phyloP scores from a whole-genome alignment of 30 jellyfish, hydroid and myxozoan genomes.

The Clytia hemisphaerica region DNA sequence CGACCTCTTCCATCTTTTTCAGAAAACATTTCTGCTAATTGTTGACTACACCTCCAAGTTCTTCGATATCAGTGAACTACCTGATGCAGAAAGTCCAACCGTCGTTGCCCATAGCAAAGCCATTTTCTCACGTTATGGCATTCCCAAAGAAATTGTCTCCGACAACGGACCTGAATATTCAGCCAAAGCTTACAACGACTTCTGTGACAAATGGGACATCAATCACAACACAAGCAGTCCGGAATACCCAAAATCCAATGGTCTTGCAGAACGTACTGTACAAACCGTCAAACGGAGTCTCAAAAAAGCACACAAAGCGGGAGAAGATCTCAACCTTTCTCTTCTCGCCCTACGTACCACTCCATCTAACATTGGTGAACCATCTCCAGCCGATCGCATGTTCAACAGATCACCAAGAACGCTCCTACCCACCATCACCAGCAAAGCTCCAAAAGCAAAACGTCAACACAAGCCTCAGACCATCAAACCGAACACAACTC shows the following conservation, averaged over 20 bases:
- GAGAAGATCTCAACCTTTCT: slow-evolving; percentile 27
- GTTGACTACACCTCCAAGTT: no score
- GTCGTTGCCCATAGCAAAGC: no score
- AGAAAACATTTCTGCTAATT: no score
- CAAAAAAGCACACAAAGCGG: slow-evolving; percentile 20
- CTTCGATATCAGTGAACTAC: no score
- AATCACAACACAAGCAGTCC: slow-evolving; percentile 36
- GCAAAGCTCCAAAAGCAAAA: no score
- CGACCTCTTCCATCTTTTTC: no score
- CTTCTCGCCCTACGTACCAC: slow-evolving; percentile 17
- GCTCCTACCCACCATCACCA: slow-evolving; percentile 34
- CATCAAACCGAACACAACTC: background rate
- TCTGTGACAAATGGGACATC: slow-evolving; percentile 28
- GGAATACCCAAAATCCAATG: slow-evolving; percentile 41
- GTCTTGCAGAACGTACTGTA: slow-evolving; percentile 51
- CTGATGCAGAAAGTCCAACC: no score
- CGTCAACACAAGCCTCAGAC: no score
- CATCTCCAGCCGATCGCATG: slow-evolving; percentile 39
- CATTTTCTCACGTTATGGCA: no score
- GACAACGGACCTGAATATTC: slow-evolving; percentile 42
- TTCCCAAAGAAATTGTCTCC: slow-evolving; percentile 20
- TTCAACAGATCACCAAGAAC: slow-evolving; percentile 41
- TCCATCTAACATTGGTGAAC: slow-evolving; percentile 32
- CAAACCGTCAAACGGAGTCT: slow-evolving; percentile 68
- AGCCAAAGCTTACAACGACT: slow-evolving; percentile 20